Percentiles rank a stretch among this genome's conserved stretches.
These are phyloP conservation scores for Epizoanthus illoricatus DNA, from an alignment of 92 coral and sea anemone genomes.

Conservation along the genomic window DNA sequence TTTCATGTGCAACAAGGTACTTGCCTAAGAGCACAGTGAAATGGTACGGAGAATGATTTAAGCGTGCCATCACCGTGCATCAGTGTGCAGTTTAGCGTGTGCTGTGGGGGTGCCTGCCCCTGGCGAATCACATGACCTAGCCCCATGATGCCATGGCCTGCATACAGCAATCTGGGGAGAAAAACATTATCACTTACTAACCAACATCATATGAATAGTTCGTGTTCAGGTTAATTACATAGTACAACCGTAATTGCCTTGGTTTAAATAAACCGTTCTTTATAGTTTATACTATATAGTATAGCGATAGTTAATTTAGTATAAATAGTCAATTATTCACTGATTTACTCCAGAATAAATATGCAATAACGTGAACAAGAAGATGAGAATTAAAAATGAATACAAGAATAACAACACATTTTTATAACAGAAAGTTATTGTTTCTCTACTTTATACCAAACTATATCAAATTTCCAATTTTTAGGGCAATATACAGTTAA, in stretches of 20 bases:
- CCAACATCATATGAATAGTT: neutral
- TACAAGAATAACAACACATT: too few species aligned
- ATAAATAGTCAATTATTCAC: too few species aligned
- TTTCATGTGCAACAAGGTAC: neutral
- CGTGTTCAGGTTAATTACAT: neutral
- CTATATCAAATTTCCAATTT: too few species aligned
- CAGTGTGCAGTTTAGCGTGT: constrained; percentile 87
- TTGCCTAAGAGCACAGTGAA: constrained; percentile 96
- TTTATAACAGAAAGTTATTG: too few species aligned
- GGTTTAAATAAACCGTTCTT: too few species aligned
- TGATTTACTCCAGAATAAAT: too few species aligned
- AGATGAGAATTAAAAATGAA: too few species aligned
- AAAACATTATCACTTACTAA: neutral
- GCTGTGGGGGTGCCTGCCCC: constrained; percentile 87
- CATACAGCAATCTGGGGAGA: constrained; percentile 74
- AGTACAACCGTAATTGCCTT: neutral
- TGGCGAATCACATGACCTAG: constrained; percentile 90
- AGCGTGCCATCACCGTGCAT: constrained; percentile 90
- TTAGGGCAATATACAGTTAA: too few species aligned
- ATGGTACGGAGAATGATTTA: constrained; percentile 87
- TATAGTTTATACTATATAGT: too few species aligned
- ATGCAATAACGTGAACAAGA: too few species aligned
- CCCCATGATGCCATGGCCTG: constrained; percentile 98
- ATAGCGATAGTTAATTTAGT: too few species aligned
- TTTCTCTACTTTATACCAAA: too few species aligned